Conservation (phyloP, 2,113 vertebrate genomes). For the Tragelaphus imberbis region DNA sequence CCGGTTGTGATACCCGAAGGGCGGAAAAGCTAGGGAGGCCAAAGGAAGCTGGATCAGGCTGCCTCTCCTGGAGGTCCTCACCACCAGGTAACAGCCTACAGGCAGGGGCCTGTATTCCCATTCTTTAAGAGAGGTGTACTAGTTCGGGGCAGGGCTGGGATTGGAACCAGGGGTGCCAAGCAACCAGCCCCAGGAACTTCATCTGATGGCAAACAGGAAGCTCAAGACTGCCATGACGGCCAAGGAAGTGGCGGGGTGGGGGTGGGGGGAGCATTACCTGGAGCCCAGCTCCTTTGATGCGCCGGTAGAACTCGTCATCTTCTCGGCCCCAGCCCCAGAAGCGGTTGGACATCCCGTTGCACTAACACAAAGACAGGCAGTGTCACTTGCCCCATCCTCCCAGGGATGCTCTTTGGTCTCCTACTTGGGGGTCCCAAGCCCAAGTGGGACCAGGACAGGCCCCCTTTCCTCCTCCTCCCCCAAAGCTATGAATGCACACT, state of each 20-base stretch:
- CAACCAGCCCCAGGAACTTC: not conserved
- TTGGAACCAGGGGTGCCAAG: not conserved
- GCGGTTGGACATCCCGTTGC: slow-evolving; percentile 98
- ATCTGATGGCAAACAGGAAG: not conserved
- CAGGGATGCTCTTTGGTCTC: not conserved
- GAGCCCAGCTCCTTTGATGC: slow-evolving; percentile 91
- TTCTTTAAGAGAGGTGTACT: not conserved
- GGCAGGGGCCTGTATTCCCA: not conserved
- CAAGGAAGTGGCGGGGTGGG: not conserved
- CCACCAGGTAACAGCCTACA: not conserved
- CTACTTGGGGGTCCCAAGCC: rapidly evolving
- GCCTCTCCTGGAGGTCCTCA: not conserved
- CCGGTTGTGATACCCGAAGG: slow-evolving; percentile 93
- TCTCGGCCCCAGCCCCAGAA: slow-evolving; percentile 99
- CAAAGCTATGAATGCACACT: not conserved
- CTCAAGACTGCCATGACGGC: not conserved
- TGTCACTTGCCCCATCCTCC: not conserved
- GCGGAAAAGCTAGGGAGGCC: slow-evolving; percentile 86
- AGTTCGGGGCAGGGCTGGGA: not conserved
- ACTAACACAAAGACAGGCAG: slow-evolving; percentile 81
- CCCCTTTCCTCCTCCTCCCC: not conserved
- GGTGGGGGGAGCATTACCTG: slow-evolving; percentile 81
- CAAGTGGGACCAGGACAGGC: not conserved
- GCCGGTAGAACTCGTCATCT: slow-evolving; percentile 96
- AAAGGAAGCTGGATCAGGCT: slow-evolving; percentile 27